A percentile compares a stretch with the other conserved stretches of the same genome.
Conservation (phyloP, 2,888 invertebrate species). For the Pimpla rufipes region DNA sequence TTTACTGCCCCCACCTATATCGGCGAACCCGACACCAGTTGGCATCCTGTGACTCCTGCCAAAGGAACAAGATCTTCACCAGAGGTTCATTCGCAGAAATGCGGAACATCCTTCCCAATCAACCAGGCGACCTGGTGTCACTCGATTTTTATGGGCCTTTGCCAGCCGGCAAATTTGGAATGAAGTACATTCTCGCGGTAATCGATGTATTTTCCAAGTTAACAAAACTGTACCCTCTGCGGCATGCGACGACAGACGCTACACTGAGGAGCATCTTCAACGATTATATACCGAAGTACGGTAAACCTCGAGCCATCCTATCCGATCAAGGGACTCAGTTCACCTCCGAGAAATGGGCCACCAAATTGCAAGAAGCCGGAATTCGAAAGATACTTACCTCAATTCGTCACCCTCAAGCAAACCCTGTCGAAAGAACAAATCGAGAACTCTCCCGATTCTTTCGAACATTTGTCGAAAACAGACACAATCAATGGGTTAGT, state of each 20-base stretch:
- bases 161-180: too few species aligned
- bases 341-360: conserved; percentile 24
- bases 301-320: too few species aligned
- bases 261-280: too few species aligned
- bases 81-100: neutral
- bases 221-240: neutral
- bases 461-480: neutral
- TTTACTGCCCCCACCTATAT: too few species aligned
- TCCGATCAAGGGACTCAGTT: conserved; percentile 56
- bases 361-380: conserved; percentile 6
- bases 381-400: conserved; percentile 33
- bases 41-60: neutral
- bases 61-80: neutral
- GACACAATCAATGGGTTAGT: neutral
- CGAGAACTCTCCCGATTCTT: conserved; percentile 18
- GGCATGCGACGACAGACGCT: neutral
- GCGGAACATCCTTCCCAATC: neutral
- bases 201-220: too few species aligned
- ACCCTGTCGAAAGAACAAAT: conserved; percentile 52
- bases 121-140: neutral
- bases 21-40: neutral
- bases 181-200: too few species aligned
- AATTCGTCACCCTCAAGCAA: conserved; percentile 52
- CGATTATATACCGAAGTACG: too few species aligned
- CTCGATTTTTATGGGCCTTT: too few species aligned